Percentiles rank a stretch among this genome's conserved stretches.
Evolutionary conservation across 2,113 vertebrate species (phyloP).

Genomic region (Cryptotis parvus): DNA sequence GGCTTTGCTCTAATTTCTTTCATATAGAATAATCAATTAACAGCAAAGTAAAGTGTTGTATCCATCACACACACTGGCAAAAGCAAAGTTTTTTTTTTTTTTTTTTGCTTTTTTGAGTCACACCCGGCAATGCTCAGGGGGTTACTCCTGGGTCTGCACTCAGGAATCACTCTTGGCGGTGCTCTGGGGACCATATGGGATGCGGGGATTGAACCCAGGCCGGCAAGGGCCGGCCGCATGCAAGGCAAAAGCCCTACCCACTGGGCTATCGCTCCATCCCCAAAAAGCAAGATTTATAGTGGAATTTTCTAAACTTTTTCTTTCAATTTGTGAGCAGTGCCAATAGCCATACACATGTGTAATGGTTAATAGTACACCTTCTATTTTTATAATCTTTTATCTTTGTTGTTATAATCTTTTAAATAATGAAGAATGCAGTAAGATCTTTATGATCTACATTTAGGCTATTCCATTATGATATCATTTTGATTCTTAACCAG

Average conservation of each 20-base stretch:
- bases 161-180: too few species aligned
- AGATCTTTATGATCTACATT: background rate
- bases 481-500: slow-evolving; percentile 27
- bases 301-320: too few species aligned
- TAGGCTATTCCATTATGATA: background rate
- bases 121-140: too few species aligned
- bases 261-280: too few species aligned
- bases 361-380: background rate
- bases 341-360: background rate
- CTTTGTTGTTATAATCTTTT: slow-evolving; percentile 27
- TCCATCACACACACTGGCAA: background rate
- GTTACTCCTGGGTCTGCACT: too few species aligned
- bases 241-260: too few species aligned
- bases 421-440: background rate
- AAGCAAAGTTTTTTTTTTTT: too few species aligned
- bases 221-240: too few species aligned
- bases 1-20: background rate
- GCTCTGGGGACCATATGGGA: too few species aligned
- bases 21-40: background rate
- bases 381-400: background rate
- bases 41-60: background rate
- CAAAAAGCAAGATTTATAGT: too few species aligned
- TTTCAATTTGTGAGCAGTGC: background rate
- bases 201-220: too few species aligned
- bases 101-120: too few species aligned